Conservation (phyloP, 2,113 vertebrate species). For the Tylochromis polylepis region DNA sequence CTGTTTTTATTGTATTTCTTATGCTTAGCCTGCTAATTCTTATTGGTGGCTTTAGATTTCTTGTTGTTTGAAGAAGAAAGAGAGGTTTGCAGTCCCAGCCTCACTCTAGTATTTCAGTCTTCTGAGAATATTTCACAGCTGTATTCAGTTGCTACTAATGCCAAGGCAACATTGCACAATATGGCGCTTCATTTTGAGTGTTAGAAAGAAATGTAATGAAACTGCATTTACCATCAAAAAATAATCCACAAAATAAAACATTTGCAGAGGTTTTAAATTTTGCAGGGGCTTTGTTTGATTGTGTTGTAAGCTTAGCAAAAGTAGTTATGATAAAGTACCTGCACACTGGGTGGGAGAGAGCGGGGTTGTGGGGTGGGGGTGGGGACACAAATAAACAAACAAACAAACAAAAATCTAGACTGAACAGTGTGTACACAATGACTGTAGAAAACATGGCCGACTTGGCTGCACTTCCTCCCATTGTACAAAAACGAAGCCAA, state of each 20-base stretch:
- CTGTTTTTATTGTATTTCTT: not conserved
- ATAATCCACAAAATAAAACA: not conserved
- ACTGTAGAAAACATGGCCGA: too few relatives aligned
- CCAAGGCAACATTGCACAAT: not conserved
- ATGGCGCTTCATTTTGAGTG: not conserved
- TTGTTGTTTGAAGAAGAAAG: not conserved
- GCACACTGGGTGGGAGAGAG: not conserved
- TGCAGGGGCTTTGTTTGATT: not conserved
- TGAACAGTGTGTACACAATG: too few relatives aligned
- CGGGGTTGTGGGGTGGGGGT: fast-evolving
- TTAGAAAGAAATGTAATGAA: not conserved
- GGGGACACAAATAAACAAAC: not conserved
- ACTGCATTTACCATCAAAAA: not conserved
- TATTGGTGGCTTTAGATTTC: not conserved
- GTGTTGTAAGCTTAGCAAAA: fast-evolving
- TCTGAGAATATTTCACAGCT: not conserved
- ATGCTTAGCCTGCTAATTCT: not conserved
- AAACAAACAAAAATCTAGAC: not conserved
- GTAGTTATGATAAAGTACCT: not conserved
- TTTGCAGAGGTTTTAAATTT: not conserved
- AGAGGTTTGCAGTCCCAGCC: not conserved
- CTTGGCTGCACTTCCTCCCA: too few relatives aligned
- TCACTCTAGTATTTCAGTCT: not conserved
- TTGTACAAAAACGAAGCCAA: too few relatives aligned
- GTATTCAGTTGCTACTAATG: not conserved